A percentile compares a stretch with the other conserved stretches of the same genome.
Evolutionary conservation across 2,113 vertebrate species (phyloP).

Genomic region (Pelmatolapia mariae): DNA sequence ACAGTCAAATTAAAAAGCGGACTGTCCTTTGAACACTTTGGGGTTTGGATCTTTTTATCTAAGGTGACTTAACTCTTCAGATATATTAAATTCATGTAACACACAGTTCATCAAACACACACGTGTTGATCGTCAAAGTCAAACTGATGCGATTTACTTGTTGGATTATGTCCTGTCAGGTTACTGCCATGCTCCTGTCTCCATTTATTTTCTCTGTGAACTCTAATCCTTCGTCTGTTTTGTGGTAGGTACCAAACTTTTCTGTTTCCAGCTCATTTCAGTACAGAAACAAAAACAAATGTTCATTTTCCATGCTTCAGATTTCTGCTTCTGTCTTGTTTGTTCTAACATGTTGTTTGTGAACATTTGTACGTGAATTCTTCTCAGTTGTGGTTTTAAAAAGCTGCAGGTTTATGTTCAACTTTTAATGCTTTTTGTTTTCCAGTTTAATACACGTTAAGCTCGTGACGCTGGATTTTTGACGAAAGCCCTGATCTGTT

Average conservation of each 20-base stretch:
- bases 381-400: neutral
- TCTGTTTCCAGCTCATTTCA: neutral
- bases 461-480: neutral
- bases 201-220: slow-evolving; percentile 75
- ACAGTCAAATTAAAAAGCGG: slow-evolving; percentile 80
- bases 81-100: neutral
- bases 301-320: neutral
- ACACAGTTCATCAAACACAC: neutral
- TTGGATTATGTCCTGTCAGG: slow-evolving; percentile 56
- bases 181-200: slow-evolving; percentile 78
- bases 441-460: neutral
- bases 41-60: slow-evolving; percentile 83
- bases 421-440: neutral
- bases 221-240: slow-evolving; percentile 65
- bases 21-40: slow-evolving; percentile 74
- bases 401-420: neutral
- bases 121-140: neutral
- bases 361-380: neutral
- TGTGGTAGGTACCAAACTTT: slow-evolving; percentile 76
- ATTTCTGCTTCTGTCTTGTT: neutral
- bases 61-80: slow-evolving; percentile 73
- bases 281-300: neutral
- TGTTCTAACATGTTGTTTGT: neutral
- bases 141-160: neutral
- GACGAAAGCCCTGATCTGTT: neutral